Base-by-base conservation (phyloP, 2,888 invertebrate genomes). In the Orthosia gothica region DNA sequence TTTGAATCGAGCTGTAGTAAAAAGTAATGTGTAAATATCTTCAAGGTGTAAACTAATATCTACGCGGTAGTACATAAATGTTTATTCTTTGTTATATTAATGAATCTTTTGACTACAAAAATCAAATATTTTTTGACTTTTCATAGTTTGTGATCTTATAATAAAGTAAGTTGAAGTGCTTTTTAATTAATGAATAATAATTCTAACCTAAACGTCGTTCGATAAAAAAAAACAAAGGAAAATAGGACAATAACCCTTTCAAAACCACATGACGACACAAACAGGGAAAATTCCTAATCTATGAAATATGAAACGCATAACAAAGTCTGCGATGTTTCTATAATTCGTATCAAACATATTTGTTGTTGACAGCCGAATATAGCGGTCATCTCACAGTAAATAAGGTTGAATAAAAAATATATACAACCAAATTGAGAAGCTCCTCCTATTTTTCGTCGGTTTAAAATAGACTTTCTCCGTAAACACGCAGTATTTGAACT, bases 241-340 rank as follows among this genome's bases (percentile, higher is more conserved):
- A 79, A 55, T 23, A 59, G 55, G 26, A n/a, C 52, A 77, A 57
- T 65, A 55, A 67, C 73, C 47, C n/a, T 18, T 23, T 5, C 15
- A 82, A 65, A 71, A 79, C 40, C 52, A 49, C 16, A 23, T 61
- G 54, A 47, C 26, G 54, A 49, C 16, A 59, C 7, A 50, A 50
- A 47, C 50, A 52, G 58, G 45, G 64, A 77, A 55, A 77, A 64
- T 49, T 61, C n/a, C 20, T 81, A 47, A 77, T 69, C 57, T 47
- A 76, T 82, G 52, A 62, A 76, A 79, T 45, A 75, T 75, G 7
- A 52, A 74, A 78, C 79, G 32, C 9, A 3, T 3, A 11, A 57
- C 78, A 74, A 77, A 45, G 45, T 7, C 23, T 49, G 40, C 13
- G 7, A 20, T 40, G 12, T 13, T 49, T 16, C 32, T 20, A 49